phyloP scores from a whole-genome alignment of 1,140 invertebrate genomes.

The Colletes latitarsis region DNA sequence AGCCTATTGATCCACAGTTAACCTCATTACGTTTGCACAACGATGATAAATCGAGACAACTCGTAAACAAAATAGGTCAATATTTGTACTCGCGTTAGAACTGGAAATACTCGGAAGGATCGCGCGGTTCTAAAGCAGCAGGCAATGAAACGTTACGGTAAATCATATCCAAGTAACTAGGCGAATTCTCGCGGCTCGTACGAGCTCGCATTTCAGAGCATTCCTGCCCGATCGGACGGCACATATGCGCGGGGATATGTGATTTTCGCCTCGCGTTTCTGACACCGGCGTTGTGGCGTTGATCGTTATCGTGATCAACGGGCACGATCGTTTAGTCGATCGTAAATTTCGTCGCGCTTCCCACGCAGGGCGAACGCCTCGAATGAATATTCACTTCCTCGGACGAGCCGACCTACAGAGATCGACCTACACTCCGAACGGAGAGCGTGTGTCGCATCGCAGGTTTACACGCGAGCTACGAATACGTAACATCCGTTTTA shows the following conservation, averaged over 20 bases:
- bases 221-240: not conserved
- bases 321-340: conserved; percentile 44
- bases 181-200: not conserved
- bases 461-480: conserved; percentile 42
- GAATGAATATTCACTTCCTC: conserved; percentile 41
- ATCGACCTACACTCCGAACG: conserved; percentile 40
- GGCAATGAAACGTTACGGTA: not conserved
- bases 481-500: conserved; percentile 56
- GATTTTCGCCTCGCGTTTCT: conserved; percentile 29
- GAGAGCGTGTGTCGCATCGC: conserved; percentile 34
- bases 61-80: not conserved
- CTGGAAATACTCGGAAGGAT: not conserved
- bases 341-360: conserved; percentile 47
- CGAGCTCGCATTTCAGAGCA: conserved; percentile 10
- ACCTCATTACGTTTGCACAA: not conserved
- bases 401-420: conserved; percentile 28
- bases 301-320: conserved; percentile 45
- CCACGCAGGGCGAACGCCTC: conserved; percentile 35
- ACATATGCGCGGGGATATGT: not conserved
- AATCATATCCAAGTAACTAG: conserved; percentile 8
- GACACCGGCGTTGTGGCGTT: not conserved
- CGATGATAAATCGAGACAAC: not conserved
- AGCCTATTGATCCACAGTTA: not conserved
- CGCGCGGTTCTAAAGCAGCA: not conserved
- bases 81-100: not conserved